Evolutionary conservation across 2,113 vertebrate genomes (phyloP).

Genomic region (Megaceryle torquata): DNA sequence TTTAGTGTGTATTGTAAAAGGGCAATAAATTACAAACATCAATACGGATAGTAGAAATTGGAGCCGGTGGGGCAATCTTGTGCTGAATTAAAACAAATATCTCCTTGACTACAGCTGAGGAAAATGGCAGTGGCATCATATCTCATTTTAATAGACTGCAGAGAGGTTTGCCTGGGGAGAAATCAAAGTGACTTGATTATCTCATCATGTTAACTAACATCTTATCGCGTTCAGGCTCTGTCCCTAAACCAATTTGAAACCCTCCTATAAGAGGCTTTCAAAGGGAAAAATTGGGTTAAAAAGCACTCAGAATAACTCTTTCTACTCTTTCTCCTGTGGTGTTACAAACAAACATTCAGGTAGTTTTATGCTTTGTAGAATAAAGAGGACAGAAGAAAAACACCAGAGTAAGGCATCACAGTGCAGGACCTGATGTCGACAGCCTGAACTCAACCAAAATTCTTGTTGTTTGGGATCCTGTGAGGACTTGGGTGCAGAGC

Average conservation of each 20-base stretch:
- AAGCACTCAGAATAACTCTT: neutral
- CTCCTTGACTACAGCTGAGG: slow-evolving; percentile 19
- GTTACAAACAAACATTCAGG: neutral
- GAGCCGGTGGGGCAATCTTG: slow-evolving; percentile 23
- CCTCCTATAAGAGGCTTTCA: neutral
- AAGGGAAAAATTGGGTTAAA: neutral
- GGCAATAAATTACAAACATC: slow-evolving; percentile 30
- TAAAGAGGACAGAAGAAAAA: neutral
- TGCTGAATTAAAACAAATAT: slow-evolving; percentile 51
- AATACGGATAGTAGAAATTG: slow-evolving; percentile 1
- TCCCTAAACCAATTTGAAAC: slow-evolving; percentile 20
- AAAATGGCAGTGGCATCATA: slow-evolving; percentile 1
- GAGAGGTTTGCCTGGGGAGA: slow-evolving; percentile 36
- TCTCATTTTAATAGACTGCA: slow-evolving; percentile 65
- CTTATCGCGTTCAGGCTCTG: neutral
- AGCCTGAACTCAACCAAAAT: neutral
- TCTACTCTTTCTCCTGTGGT: neutral
- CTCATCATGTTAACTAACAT: slow-evolving; percentile 41
- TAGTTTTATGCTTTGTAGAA: neutral
- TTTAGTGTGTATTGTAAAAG: neutral
- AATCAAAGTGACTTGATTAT: slow-evolving; percentile 57
- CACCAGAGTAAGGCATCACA: neutral
- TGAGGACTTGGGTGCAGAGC: neutral
- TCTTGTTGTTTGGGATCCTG: neutral
- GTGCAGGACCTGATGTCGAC: neutral